A percentile compares a stretch with the other conserved stretches of the same genome.
Conservation (phyloP, 2,888 invertebrate species). For the Conistra vaccinii region DNA sequence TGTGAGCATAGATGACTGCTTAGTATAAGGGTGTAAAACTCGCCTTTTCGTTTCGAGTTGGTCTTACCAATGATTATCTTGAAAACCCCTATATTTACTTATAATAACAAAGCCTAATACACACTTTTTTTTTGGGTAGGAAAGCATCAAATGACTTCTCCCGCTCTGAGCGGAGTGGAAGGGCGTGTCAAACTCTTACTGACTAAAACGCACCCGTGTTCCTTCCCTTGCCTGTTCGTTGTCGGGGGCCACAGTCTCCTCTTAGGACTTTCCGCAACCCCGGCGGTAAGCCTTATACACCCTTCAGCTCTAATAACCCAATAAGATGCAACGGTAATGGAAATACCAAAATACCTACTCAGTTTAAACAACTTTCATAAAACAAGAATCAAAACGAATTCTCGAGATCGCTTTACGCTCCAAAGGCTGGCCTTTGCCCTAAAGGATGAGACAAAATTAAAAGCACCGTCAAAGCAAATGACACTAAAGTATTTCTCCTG, state of each 20-base stretch:
- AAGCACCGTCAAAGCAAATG: slow-evolving; percentile 75
- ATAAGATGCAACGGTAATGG: not conserved
- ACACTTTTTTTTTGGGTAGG: too few species aligned
- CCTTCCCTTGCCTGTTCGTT: too few species aligned
- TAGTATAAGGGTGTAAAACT: not conserved
- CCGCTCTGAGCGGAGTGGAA: too few species aligned
- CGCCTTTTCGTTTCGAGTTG: not conserved
- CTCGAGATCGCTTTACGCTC: slow-evolving; percentile 59
- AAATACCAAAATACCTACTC: slow-evolving; percentile 12
- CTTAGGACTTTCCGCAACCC: too few species aligned
- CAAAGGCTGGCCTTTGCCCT: slow-evolving; percentile 66
- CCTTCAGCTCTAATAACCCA: not conserved
- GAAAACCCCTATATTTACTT: not conserved
- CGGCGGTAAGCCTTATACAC: not conserved
- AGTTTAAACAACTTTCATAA: slow-evolving; percentile 15
- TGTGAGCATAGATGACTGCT: too few species aligned
- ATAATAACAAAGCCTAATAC: not conserved
- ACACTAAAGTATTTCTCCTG: slow-evolving; percentile 75
- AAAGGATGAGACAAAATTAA: slow-evolving; percentile 69
- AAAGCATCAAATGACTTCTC: too few species aligned
- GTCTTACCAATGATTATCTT: not conserved
- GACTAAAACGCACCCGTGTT: too few species aligned
- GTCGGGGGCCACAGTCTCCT: too few species aligned
- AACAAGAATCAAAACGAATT: slow-evolving; percentile 48
- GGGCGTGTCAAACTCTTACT: too few species aligned